These are phyloP conservation scores for Ennomos quercinarius DNA, from an alignment of 2,888 invertebrate species.

Conservation along the genomic window DNA sequence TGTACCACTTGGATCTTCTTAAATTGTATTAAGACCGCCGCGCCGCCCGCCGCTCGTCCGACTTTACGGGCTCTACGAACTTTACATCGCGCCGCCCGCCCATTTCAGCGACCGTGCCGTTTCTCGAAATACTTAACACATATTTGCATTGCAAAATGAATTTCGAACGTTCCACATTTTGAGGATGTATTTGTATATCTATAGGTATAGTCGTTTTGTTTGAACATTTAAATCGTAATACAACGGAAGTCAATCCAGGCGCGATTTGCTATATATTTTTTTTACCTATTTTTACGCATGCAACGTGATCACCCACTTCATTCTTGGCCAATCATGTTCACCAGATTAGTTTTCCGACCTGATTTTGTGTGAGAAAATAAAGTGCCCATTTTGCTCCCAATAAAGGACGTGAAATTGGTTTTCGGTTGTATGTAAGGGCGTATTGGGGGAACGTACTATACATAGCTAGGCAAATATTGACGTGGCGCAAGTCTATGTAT, in stretches of 20 bases:
- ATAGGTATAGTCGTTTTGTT: conserved; percentile 16
- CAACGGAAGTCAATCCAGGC: conserved; percentile 4
- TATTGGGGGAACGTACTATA: conserved; percentile 23
- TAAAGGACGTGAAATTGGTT: conserved; percentile 39
- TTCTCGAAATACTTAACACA: conserved; percentile 13
- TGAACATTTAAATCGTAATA: conserved; percentile 39
- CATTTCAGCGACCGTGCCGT: conserved; percentile 12
- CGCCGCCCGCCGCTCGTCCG: conserved; percentile 47
- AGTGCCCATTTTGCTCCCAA: conserved; percentile 37
- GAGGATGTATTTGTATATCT: conserved; percentile 1
- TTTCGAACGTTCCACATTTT: conserved; percentile 23
- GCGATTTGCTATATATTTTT: neutral
- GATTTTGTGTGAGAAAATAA: conserved; percentile 33
- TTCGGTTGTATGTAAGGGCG: conserved; percentile 30
- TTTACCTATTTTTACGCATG: neutral
- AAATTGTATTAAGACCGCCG: conserved; percentile 60
- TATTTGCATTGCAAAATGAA: conserved; percentile 27
- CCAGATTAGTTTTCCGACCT: conserved; percentile 23
- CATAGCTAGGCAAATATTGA: conserved; percentile 21
- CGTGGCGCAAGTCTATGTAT: neutral
- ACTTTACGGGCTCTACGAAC: conserved; percentile 33
- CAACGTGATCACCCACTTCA: neutral
- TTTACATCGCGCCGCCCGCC: conserved; percentile 22
- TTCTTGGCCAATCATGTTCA: conserved; percentile 7
- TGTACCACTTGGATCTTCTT: conserved; percentile 55